Evolutionary conservation across 2,888 invertebrate species (phyloP).

Genomic region (Orchestes rusci): DNA sequence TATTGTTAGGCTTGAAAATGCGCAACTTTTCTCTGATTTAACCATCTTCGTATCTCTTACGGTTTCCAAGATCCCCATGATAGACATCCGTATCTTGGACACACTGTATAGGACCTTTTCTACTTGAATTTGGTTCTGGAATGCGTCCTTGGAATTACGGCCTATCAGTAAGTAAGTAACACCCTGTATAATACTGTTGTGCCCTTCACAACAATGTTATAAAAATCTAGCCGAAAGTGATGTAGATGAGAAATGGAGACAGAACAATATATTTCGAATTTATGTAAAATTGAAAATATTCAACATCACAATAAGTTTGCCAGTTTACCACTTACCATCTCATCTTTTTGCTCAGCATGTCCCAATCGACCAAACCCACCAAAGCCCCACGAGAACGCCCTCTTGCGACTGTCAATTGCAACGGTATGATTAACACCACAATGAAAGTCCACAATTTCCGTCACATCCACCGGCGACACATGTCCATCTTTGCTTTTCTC

Average conservation of each 20-base stretch:
- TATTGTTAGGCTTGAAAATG: no score
- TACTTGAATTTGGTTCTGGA: no score
- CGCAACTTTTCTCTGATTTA: no score
- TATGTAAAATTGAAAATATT: not conserved
- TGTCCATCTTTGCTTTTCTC: slow-evolving; percentile 57
- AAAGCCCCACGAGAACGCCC: slow-evolving; percentile 92
- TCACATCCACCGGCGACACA: slow-evolving; percentile 73
- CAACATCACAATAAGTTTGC: not conserved
- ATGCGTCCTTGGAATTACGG: no score
- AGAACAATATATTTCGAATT: not conserved
- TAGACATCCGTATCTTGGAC: no score
- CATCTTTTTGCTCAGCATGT: slow-evolving; percentile 89
- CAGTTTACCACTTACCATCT: slow-evolving; percentile 53
- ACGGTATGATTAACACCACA: slow-evolving; percentile 91
- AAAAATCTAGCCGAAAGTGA: not conserved
- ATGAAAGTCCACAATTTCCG: slow-evolving; percentile 81
- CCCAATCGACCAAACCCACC: slow-evolving; percentile 91
- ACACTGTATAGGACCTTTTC: no score
- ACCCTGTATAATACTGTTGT: no score
- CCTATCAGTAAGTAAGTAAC: no score
- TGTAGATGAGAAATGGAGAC: not conserved
- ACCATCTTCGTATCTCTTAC: no score
- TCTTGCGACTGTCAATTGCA: slow-evolving; percentile 80
- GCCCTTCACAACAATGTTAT: not conserved
- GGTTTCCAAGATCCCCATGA: no score